Conservation (phyloP, 2,888 invertebrate genomes). For the Sminthurides aquaticus region DNA sequence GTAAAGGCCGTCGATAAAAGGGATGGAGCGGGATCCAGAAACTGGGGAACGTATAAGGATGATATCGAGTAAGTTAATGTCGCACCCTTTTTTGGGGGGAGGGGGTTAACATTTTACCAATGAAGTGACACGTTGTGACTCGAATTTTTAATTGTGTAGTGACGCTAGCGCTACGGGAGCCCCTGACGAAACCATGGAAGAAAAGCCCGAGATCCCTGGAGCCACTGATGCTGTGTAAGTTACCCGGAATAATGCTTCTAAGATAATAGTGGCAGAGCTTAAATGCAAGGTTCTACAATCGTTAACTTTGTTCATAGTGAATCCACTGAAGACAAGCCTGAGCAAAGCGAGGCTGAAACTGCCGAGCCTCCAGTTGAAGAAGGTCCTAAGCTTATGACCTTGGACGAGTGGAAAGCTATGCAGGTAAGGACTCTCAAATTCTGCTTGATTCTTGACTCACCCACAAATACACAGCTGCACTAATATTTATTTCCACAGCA, state of each 20-base stretch:
- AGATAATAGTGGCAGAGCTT: neutral
- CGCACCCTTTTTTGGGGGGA: neutral
- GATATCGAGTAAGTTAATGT: slow-evolving; percentile 64
- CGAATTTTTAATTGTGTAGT: neutral
- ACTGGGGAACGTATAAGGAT: slow-evolving; percentile 91
- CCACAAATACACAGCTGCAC: too few relatives aligned
- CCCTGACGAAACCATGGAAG: slow-evolving; percentile 34
- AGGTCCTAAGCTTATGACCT: slow-evolving; percentile 60
- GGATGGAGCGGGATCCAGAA: slow-evolving; percentile 88
- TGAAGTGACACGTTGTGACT: neutral
- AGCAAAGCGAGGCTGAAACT: slow-evolving; percentile 43
- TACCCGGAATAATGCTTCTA: neutral
- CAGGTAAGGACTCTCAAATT: slow-evolving; percentile 49
- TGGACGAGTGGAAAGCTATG: slow-evolving; percentile 90
- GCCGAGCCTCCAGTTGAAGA: slow-evolving; percentile 56
- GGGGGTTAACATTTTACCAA: too few relatives aligned
- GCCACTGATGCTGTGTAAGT: slow-evolving; percentile 34
- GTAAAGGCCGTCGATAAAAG: slow-evolving; percentile 89
- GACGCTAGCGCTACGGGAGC: slow-evolving; percentile 14
- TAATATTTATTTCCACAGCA: too few relatives aligned
- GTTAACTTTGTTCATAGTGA: slow-evolving; percentile 37
- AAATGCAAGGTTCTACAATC: neutral
- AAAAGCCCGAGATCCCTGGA: slow-evolving; percentile 31
- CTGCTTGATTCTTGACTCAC: slow-evolving; percentile 1
- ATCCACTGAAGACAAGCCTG: slow-evolving; percentile 40